Percentiles rank a stretch among this genome's conserved stretches.
Conservation (phyloP, 2,113 vertebrate species). For the Chinchilla lanigera region DNA sequence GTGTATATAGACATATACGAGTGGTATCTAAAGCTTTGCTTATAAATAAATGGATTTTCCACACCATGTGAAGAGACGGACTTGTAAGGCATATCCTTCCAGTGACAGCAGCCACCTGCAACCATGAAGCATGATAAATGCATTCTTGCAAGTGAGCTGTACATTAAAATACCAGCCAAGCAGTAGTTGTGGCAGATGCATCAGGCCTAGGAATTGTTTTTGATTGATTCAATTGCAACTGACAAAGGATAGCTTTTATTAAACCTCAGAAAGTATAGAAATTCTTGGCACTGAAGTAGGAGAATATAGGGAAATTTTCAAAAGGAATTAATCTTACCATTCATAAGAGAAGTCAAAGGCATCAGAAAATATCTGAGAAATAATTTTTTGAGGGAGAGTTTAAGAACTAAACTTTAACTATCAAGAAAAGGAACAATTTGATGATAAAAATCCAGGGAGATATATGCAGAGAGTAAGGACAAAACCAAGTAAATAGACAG, state of each 20-base stretch:
- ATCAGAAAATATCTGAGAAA: constrained; percentile 25
- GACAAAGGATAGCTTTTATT: constrained; percentile 12
- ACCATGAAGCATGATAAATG: neutral
- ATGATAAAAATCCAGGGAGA: neutral
- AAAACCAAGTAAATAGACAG: neutral
- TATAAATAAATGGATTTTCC: neutral
- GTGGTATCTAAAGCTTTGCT: neutral
- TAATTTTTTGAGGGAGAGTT: neutral
- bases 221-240: neutral
- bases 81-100: neutral
- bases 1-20: neutral
- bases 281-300: neutral
- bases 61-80: neutral
- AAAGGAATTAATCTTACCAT: neutral
- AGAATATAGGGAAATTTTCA: neutral
- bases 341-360: constrained; percentile 2
- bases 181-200: neutral
- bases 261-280: neutral
- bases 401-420: neutral
- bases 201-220: neutral
- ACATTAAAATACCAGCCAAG: neutral
- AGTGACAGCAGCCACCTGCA: neutral
- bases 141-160: neutral
- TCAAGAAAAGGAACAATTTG: neutral
- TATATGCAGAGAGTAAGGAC: neutral